These are phyloP conservation scores for Anas flavirostris DNA, from an alignment of 2,797 vertebrate species.

Conservation along the genomic window DNA sequence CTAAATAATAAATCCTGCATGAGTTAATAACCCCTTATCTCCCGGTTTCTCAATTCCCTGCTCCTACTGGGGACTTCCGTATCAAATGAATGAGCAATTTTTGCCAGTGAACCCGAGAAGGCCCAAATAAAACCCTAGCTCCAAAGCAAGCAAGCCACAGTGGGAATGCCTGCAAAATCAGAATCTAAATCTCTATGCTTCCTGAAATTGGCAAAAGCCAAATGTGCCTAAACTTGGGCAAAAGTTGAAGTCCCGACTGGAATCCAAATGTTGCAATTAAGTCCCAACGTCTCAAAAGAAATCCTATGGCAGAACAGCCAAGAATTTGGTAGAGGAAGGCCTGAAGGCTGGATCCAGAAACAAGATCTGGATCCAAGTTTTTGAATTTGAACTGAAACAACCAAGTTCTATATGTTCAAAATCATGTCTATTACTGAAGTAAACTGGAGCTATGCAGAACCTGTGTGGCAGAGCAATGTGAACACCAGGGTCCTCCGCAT, in stretches of 20 bases:
- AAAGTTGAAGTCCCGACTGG: neutral
- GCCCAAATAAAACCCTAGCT: neutral
- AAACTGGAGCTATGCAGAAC: slow-evolving; percentile 12
- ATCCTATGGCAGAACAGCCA: neutral
- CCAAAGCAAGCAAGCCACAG: slow-evolving; percentile 16
- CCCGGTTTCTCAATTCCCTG: neutral
- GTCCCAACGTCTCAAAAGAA: slow-evolving; percentile 7
- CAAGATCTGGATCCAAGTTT: neutral
- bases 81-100: neutral
- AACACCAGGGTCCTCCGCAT: neutral
- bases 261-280: slow-evolving; percentile 46
- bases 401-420: neutral
- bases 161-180: slow-evolving; percentile 17
- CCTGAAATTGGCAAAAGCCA: neutral
- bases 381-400: neutral
- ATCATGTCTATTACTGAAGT: neutral
- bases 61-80: neutral
- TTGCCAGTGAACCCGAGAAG: slow-evolving; percentile 13
- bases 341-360: neutral
- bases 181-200: slow-evolving; percentile 4
- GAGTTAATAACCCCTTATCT: neutral
- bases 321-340: slow-evolving; percentile 22
- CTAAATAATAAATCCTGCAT: neutral
- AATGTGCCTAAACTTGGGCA: neutral
- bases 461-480: neutral